Evolutionary conservation across 2,113 vertebrate genomes (phyloP).

Genomic region (Hoplias malabaricus): DNA sequence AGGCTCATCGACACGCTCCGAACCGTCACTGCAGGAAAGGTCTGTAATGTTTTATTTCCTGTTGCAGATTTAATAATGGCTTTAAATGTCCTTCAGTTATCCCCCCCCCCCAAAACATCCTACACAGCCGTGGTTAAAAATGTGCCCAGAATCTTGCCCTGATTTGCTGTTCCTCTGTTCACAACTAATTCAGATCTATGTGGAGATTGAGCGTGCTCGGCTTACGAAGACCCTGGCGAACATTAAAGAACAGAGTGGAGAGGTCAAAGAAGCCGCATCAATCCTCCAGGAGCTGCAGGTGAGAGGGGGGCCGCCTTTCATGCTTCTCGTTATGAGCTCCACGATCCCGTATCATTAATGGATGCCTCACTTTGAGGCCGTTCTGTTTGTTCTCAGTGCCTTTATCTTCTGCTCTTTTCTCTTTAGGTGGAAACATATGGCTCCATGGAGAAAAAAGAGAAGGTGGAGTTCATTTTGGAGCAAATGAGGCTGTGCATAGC

Average conservation of each 20-base stretch:
- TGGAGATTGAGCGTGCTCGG: slow-evolving; percentile 95
- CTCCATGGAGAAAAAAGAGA: slow-evolving; percentile 99
- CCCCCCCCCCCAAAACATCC: too few relatives aligned
- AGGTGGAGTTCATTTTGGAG: slow-evolving; percentile 96
- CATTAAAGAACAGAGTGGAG: slow-evolving; percentile 93
- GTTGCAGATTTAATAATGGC: neutral
- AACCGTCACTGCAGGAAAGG: slow-evolving; percentile 97
- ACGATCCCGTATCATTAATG: neutral
- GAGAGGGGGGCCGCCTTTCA: neutral
- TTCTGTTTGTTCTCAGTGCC: neutral
- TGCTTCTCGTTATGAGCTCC: neutral
- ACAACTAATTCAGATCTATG: slow-evolving; percentile 84
- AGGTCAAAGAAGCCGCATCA: slow-evolving; percentile 91
- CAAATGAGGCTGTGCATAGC: slow-evolving; percentile 98
- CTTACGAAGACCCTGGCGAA: slow-evolving; percentile 90
- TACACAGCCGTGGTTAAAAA: neutral
- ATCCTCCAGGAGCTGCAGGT: slow-evolving; percentile 98
- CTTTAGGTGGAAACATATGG: slow-evolving; percentile 95
- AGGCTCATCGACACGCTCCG: slow-evolving; percentile 93
- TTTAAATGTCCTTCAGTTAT: too few relatives aligned
- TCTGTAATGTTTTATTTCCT: slow-evolving; percentile 49
- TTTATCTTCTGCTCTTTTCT: slow-evolving; percentile 15
- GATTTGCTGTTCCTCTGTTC: neutral
- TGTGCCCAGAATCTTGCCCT: neutral
- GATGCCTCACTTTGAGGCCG: neutral